A percentile compares a stretch with the other conserved stretches of the same genome.
phyloP scores from a whole-genome alignment of 1,140 invertebrate species.

The Lordiphosa mommai region DNA sequence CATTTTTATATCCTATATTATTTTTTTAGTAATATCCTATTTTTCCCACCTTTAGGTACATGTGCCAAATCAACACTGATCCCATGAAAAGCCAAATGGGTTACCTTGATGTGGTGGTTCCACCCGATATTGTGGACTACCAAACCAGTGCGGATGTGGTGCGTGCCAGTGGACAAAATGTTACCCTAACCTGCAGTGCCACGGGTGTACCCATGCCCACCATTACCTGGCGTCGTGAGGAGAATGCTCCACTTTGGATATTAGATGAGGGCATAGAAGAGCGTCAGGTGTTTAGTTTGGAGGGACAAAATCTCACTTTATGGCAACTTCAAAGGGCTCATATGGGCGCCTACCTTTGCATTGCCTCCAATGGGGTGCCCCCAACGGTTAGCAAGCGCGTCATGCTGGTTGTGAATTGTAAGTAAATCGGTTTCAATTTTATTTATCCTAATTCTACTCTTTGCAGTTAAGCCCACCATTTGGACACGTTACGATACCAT shows the following conservation, averaged over 20 bases:
- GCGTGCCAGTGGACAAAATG: slow-evolving; percentile 87
- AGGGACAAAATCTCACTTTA: slow-evolving; percentile 79
- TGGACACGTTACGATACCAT: slow-evolving; percentile 82
- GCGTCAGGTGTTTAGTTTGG: slow-evolving; percentile 68
- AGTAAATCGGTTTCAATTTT: slow-evolving; percentile 76
- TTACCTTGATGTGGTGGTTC: slow-evolving; percentile 92
- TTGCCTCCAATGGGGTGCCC: slow-evolving; percentile 88
- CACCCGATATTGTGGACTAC: slow-evolving; percentile 87
- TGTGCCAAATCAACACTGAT: slow-evolving; percentile 95
- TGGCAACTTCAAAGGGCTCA: slow-evolving; percentile 75
- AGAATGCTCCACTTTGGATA: slow-evolving; percentile 81
- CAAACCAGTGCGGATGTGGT: slow-evolving; percentile 88
- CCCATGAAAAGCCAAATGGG: slow-evolving; percentile 94
- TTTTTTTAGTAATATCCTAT: too few species aligned
- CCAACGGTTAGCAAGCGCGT: slow-evolving; percentile 89
- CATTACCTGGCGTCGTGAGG: slow-evolving; percentile 86
- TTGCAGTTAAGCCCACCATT: slow-evolving; percentile 82
- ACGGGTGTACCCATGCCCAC: slow-evolving; percentile 85
- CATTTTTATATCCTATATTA: too few species aligned
- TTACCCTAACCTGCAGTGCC: slow-evolving; percentile 87
- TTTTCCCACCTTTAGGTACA: slow-evolving; percentile 78
- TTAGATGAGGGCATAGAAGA: slow-evolving; percentile 3
- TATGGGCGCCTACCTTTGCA: slow-evolving; percentile 81
- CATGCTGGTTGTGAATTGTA: slow-evolving; percentile 88
- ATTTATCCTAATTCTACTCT: neutral